Evolutionary conservation across 2,797 vertebrate genomes (phyloP).

Genomic region (Sternarchorhynchus goeldii): DNA sequence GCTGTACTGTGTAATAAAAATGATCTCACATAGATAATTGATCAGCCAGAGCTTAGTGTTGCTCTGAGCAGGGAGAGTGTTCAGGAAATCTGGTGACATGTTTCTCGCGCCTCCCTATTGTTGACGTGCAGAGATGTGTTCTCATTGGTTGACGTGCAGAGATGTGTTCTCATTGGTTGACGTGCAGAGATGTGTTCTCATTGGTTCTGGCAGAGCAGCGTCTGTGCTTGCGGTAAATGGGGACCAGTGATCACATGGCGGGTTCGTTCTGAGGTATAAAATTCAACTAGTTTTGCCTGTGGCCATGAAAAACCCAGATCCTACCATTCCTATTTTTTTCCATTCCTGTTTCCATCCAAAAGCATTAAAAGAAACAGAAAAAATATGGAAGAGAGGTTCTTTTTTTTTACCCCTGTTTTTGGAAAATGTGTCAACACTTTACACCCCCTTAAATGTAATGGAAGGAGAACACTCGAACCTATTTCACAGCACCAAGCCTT

Average conservation of each 20-base stretch:
- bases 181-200: background rate
- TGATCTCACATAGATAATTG: background rate
- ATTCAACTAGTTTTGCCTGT: conserved; percentile 63
- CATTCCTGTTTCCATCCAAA: conserved; percentile 12
- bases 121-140: background rate
- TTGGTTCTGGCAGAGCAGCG: background rate
- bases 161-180: background rate
- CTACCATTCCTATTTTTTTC: conserved; percentile 14
- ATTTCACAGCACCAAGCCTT: conserved; percentile 90
- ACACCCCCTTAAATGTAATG: background rate
- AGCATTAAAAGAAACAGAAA: conserved; percentile 51
- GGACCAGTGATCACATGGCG: background rate
- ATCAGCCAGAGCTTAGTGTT: background rate
- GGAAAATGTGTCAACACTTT: conserved; percentile 54
- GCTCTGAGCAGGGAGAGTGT: too few relatives aligned
- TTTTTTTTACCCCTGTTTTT: conserved; percentile 50
- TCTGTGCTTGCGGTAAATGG: conserved; percentile 38
- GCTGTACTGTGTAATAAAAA: background rate
- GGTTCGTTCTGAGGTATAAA: conserved; percentile 59
- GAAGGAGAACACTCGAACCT: conserved; percentile 57
- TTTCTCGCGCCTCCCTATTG: background rate
- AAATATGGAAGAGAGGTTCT: conserved; percentile 63
- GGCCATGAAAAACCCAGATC: conserved; percentile 79
- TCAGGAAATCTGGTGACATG: too few relatives aligned
- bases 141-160: background rate